These are phyloP conservation scores for Drosophila bocki DNA, from an alignment of 1,140 invertebrate species.

Conservation along the genomic window DNA sequence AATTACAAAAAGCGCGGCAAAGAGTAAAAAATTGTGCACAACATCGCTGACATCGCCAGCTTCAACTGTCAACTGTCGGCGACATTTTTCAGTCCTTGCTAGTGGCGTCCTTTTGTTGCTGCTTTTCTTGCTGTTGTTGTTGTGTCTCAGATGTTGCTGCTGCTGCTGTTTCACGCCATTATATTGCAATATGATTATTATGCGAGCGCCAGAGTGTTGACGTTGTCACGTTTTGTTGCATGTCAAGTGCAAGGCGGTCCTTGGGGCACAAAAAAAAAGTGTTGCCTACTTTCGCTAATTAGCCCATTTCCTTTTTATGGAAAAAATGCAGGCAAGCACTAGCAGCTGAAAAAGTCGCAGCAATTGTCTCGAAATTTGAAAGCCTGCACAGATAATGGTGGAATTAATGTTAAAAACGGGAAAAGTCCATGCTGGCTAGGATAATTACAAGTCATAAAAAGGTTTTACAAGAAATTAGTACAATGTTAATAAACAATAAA, in stretches of 20 bases:
- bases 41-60: slow-evolving; percentile 53
- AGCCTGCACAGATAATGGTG: not conserved
- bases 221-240: slow-evolving; percentile 77
- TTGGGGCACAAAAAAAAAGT: slow-evolving; percentile 13
- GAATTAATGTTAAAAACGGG: slow-evolving; percentile 2
- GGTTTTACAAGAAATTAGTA: not conserved
- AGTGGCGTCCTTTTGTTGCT: slow-evolving; percentile 51
- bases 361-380: slow-evolving; percentile 13
- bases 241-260: slow-evolving; percentile 65
- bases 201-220: slow-evolving; percentile 78
- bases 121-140: slow-evolving; percentile 20
- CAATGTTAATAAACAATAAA: too few relatives aligned
- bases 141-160: slow-evolving; percentile 43
- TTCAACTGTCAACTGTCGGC: slow-evolving; percentile 78
- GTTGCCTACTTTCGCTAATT: slow-evolving; percentile 58
- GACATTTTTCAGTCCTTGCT: slow-evolving; percentile 50
- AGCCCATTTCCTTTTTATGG: slow-evolving; percentile 54
- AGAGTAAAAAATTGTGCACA: slow-evolving; percentile 44
- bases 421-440: not conserved
- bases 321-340: not conserved
- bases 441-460: not conserved
- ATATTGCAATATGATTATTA: slow-evolving; percentile 83
- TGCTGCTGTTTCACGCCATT: slow-evolving; percentile 75
- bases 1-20: slow-evolving; percentile 71
- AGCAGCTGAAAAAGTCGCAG: slow-evolving; percentile 2